phyloP scores from a whole-genome alignment of 2,797 vertebrate genomes.

The Galaxias olidus region DNA sequence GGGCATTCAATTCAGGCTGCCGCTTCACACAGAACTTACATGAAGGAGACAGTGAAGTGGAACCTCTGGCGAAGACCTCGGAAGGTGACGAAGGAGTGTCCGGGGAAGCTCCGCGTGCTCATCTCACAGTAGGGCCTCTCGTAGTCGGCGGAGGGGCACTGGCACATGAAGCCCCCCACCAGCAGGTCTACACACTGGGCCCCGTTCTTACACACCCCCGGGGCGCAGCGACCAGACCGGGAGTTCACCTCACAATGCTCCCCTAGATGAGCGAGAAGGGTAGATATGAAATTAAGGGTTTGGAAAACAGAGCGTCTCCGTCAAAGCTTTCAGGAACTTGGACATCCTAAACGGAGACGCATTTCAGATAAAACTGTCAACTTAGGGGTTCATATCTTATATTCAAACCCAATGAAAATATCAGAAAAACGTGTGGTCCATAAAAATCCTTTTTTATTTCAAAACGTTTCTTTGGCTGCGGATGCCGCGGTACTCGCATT shows the following conservation, averaged over 20 bases:
- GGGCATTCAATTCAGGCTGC: neutral
- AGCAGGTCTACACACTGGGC: slow-evolving; percentile 86
- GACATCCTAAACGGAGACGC: too few relatives aligned
- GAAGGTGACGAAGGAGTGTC: slow-evolving; percentile 86
- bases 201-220: slow-evolving; percentile 83
- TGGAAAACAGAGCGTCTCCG: neutral
- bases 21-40: slow-evolving; percentile 65
- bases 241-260: slow-evolving; percentile 82
- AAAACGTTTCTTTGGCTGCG: neutral
- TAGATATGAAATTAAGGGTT: neutral
- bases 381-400: too few relatives aligned
- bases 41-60: slow-evolving; percentile 85
- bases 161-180: slow-evolving; percentile 85
- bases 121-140: slow-evolving; percentile 86
- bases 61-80: slow-evolving; percentile 85
- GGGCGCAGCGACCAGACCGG: slow-evolving; percentile 80
- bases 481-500: neutral
- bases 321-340: too few relatives aligned
- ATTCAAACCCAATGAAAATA: too few relatives aligned
- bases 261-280: slow-evolving; percentile 59
- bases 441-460: neutral
- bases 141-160: slow-evolving; percentile 79
- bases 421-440: too few relatives aligned
- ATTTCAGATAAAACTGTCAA: too few relatives aligned
- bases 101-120: slow-evolving; percentile 84